phyloP scores from a whole-genome alignment of 1,140 invertebrate genomes.

The Dendroctonus valens region DNA sequence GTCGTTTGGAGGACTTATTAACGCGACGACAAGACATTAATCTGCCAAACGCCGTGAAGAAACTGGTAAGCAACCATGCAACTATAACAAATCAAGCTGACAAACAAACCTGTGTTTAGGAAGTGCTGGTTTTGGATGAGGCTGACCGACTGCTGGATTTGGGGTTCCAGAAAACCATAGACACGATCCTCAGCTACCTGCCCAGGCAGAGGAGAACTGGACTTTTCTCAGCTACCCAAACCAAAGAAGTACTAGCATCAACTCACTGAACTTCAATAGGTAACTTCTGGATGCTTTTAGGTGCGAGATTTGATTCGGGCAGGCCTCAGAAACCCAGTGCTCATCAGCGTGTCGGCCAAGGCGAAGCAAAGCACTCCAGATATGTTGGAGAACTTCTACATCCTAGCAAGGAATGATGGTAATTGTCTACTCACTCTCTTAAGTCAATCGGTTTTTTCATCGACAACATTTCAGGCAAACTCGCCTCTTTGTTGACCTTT shows the following conservation, averaged over 20 bases:
- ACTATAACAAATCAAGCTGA: background rate
- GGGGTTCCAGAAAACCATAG: slow-evolving; percentile 86
- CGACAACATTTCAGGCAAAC: slow-evolving; percentile 46
- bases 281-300: slow-evolving; percentile 4
- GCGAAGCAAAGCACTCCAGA: slow-evolving; percentile 75
- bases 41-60: slow-evolving; percentile 67
- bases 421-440: background rate
- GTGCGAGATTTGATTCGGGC: slow-evolving; percentile 83
- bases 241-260: slow-evolving; percentile 71
- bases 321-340: slow-evolving; percentile 91
- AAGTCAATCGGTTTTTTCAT: background rate
- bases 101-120: slow-evolving; percentile 55
- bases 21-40: slow-evolving; percentile 63
- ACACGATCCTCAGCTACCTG: slow-evolving; percentile 86
- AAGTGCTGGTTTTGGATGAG: slow-evolving; percentile 94
- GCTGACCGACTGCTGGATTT: slow-evolving; percentile 92
- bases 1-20: slow-evolving; percentile 86
- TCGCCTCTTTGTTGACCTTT: slow-evolving; percentile 51
- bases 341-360: slow-evolving; percentile 89
- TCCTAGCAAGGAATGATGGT: slow-evolving; percentile 72
- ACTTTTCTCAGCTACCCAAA: slow-evolving; percentile 98
- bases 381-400: slow-evolving; percentile 81
- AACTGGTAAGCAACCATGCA: slow-evolving; percentile 58
- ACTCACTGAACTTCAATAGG: no score
- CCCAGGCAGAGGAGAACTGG: slow-evolving; percentile 94